Base-by-base conservation (phyloP, 1,140 invertebrate genomes). In the Aphis gossypii region DNA sequence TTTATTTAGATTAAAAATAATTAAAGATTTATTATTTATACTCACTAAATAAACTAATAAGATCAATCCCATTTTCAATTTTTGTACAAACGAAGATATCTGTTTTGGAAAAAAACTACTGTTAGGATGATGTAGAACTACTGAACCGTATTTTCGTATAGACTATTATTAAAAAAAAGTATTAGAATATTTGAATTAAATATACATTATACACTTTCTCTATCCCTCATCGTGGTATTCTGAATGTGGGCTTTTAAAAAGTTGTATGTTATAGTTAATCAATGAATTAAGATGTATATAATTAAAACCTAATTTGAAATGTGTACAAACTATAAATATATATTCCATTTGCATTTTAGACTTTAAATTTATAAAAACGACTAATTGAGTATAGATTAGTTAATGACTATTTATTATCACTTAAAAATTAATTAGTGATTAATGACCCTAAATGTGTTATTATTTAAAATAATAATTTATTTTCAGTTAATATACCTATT, bases 151-250 rank as follows among this genome's bases (percentile, higher is more conserved):
- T 90, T 90, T 90, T 90, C 18, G 23, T 54, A 51, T 21, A 60
- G 23, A 9, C 38, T 30, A 8, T 38, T 89, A 8, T 38, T 35
- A 44, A 88, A 88, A 46, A 18, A 44, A 90, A 89, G 0, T 89
- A 89, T 5, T 89, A 25, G 46, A 89, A 56, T n/a, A 60, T 30
- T 41, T 68, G 25, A 44, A 44, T 90, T 68, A 90, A 90, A 68
- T 60, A 44, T 46, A 44, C 38, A 93, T 48, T 60, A 44, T 46
- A 44, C 38, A 93, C 76, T 93, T 93, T 93, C 92, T 86, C 68
- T 93, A 86, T 86, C 92, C 92, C 92, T 54, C 48, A 93, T 93
- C 82, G n/a, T 86, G 92, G 92, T 93, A 86, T 86, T 86, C 9
- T 93, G n/a, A n/a, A 93, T 93, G 92, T n/a, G 92, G 92, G 92